phyloP scores from a whole-genome alignment of 2,888 invertebrate genomes.

The Baronia brevicornis region DNA sequence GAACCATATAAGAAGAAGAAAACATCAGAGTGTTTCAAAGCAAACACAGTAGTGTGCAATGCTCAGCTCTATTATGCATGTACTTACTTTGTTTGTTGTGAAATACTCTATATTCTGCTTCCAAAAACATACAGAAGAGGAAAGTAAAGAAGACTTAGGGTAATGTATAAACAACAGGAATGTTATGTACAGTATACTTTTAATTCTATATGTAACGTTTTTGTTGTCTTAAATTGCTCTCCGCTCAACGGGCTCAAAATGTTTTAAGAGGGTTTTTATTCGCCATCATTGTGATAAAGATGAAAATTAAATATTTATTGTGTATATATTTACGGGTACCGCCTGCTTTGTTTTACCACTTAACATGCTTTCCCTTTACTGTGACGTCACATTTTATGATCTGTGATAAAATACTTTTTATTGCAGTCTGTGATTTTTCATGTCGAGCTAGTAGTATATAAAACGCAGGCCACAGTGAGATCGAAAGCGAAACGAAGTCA shows the following conservation, averaged over 20 bases:
- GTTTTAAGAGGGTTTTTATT: too few species aligned
- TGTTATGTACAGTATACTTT: conserved; percentile 73
- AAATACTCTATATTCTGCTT: conserved; percentile 43
- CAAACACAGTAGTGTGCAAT: conserved; percentile 76
- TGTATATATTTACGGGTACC: too few species aligned
- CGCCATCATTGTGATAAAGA: too few species aligned
- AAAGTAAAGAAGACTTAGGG: conserved; percentile 38
- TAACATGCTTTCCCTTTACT: too few species aligned
- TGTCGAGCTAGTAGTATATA: too few species aligned
- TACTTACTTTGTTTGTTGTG: conserved; percentile 76
- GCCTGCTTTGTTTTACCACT: too few species aligned
- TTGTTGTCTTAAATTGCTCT: conserved; percentile 76
- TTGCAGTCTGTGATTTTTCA: too few species aligned
- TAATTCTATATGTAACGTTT: conserved; percentile 76
- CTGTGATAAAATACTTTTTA: too few species aligned
- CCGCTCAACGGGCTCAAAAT: conserved; percentile 33
- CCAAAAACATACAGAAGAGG: conserved; percentile 1
- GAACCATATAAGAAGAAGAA: conserved; percentile 13
- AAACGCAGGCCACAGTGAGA: too few species aligned
- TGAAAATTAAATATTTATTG: too few species aligned
- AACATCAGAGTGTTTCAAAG: conserved; percentile 55
- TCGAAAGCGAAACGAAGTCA: too few species aligned
- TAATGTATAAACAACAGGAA: conserved; percentile 75
- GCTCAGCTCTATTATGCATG: conserved; percentile 68
- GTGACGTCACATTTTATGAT: too few species aligned